These are phyloP conservation scores for Tenualosa ilisha DNA, from an alignment of 2,797 vertebrate species.

Conservation along the genomic window DNA sequence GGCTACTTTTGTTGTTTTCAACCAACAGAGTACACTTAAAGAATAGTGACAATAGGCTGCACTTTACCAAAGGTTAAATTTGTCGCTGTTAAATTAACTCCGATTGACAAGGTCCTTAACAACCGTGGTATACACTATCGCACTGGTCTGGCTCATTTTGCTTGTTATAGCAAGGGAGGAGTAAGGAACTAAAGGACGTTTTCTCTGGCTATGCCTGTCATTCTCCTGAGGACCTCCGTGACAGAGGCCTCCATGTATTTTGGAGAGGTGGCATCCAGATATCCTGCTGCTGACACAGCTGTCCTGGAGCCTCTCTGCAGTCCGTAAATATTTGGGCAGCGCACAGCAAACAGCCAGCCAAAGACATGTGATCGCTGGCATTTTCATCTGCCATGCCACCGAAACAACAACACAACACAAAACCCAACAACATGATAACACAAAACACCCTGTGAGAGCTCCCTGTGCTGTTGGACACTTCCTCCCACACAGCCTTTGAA, in stretches of 20 bases:
- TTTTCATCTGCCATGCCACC: neutral
- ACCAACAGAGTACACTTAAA: neutral
- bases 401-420: neutral
- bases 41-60: neutral
- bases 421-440: neutral
- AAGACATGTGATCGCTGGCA: neutral
- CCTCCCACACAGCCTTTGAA: neutral
- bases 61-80: constrained; percentile 8
- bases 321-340: constrained; percentile 18
- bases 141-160: neutral
- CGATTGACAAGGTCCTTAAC: neutral
- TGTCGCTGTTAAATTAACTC: neutral
- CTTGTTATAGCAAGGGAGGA: neutral
- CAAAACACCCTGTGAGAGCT: neutral
- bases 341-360: constrained; percentile 8
- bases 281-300: constrained; percentile 9
- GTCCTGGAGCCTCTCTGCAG: neutral
- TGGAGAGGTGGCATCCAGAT: constrained; percentile 1
- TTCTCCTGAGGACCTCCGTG: neutral
- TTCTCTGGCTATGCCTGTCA: neutral
- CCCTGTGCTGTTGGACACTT: neutral
- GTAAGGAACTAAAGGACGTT: neutral
- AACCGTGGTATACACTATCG: neutral
- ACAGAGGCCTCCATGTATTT: neutral
- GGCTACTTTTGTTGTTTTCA: neutral